Base-by-base conservation (phyloP, 2,113 vertebrate species). In the Coracopsis vasa region DNA sequence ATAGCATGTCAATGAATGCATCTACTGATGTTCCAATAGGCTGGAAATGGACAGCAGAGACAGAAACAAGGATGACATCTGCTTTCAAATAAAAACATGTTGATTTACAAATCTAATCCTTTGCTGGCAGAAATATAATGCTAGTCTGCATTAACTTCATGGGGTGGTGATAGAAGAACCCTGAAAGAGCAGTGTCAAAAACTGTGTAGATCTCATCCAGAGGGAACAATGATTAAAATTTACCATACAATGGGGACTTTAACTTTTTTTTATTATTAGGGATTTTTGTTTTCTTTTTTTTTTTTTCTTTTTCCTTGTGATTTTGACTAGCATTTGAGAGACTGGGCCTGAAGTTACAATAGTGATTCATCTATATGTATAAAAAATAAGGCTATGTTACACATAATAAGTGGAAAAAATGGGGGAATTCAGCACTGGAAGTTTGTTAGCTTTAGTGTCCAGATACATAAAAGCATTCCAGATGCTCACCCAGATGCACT, bases 101-200 rank as follows among this genome's bases (percentile, higher is more conserved):
- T 86, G 85, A 97, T 97, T 92, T 96, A 95, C 86, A 72, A 94
- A 93, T 45, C 82, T 85, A 97, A 95, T 94, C 77, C 74, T 94
- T 88, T 82, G 65, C 66, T 84, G 37, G 60, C 37, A 74, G 86
- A 89, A 92, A 69, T 86, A 87, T 81, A 94, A 90, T 62, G n/a
- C 50, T 79, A 64, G 16, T 8, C 69, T 79, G 37, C 62, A 93
- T 90, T 95, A 91, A 94, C 92, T 94, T 39, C 70, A 95, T 73
- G 11, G 15, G 25, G 5, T 73, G 15, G 19, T 78, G 15, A 27
- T 41, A 17, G 72, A 95, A 96, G 61, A 80, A 95, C 62, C 62
- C 60, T 44, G 72, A 75, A 91, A 87, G 29, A 80, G 11, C 21
- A 79, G 77, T 50, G 18, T 90, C 54, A 92, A 83, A 94, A 94